Evolutionary conservation across 2,797 vertebrate genomes (phyloP), one percentile per base, ranked within the genome.

Genomic region (Chlorospingus flavigularis): DNA sequence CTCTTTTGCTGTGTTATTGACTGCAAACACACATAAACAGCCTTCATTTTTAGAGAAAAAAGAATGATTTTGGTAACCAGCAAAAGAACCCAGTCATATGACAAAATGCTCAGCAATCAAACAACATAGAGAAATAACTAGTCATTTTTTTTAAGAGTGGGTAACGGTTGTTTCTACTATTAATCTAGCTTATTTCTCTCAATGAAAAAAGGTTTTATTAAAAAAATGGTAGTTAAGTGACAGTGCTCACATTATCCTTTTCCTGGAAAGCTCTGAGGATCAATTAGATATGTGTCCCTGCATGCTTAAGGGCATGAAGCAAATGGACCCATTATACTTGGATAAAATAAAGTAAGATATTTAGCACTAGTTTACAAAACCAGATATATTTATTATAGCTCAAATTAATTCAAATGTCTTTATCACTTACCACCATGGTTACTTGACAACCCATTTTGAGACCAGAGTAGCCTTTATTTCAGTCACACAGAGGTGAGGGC

Each of bases 351-450:
- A 96, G 40, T 40, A 40, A 95, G 74, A 92, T 92, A n/a, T 61
- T 96, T 94, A 97, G 76, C 54, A 88, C 40, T 77, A 91, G 50
- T 91, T 91, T 87, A 78, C 87, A 73, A 94, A 95, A 92, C 35
- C 45, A 89, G 68, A 68, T 83, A 91, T 73, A 75, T 90, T 94
- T 94, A 85, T 92, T 91, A 60, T 42, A 91, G 90, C 68, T 96
- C 73, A 95, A 94, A 93, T 93, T 9, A 96, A 40, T 40, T 40
- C 40, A 40, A 40, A 24, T 73, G 47, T 87, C 17, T 65, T 77
- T 92, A 93, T 51, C 77, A 95, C 85, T 96, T 96, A 97, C 94
- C 61, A 86, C 82, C 74, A 73, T n/a, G 31, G 88, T 97, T 97
- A 96, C 86, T 93, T 97, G 90, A 92, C 92, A 97, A 96, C 79